A percentile compares a stretch with the other conserved stretches of the same genome.
Conservation (phyloP, 2,888 invertebrate species). For the Lacanobia oleracea region DNA sequence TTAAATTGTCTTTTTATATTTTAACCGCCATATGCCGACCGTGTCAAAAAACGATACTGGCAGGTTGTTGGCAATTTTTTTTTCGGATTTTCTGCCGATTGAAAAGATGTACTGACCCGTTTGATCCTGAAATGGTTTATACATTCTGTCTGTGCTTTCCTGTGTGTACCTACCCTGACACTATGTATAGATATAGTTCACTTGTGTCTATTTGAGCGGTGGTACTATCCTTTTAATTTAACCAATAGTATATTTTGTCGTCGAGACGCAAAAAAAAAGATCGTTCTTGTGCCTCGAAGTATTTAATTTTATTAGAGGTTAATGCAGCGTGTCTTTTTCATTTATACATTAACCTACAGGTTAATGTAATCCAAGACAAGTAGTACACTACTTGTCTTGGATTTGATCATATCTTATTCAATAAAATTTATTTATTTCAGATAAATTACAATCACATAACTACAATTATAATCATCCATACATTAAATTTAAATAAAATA, state of each 20-base stretch:
- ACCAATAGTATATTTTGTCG: no score
- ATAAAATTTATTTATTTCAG: no score
- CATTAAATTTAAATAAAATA: no score
- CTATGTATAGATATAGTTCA: not conserved
- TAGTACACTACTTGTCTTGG: no score
- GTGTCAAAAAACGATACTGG: slow-evolving; percentile 42
- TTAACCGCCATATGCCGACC: slow-evolving; percentile 34
- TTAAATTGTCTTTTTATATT: slow-evolving; percentile 45
- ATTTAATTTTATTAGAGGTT: not conserved
- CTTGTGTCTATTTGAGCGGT: no score
- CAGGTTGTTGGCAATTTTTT: slow-evolving; percentile 28
- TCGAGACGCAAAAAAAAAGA: no score
- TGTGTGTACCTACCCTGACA: not conserved
- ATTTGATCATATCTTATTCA: no score
- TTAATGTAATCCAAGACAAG: no score
- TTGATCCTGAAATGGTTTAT: slow-evolving; percentile 34
- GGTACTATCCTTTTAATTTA: not conserved
- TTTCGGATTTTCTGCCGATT: slow-evolving; percentile 15
- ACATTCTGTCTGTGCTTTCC: slow-evolving; percentile 22
- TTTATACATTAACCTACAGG: no score
- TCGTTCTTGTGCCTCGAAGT: no score
- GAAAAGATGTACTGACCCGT: slow-evolving; percentile 12
- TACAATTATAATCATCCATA: no score
- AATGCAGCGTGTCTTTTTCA: not conserved
- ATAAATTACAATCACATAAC: no score